These are phyloP conservation scores for Leptodactylus fallax DNA, from an alignment of 2,797 vertebrate genomes.

Conservation along the genomic window DNA sequence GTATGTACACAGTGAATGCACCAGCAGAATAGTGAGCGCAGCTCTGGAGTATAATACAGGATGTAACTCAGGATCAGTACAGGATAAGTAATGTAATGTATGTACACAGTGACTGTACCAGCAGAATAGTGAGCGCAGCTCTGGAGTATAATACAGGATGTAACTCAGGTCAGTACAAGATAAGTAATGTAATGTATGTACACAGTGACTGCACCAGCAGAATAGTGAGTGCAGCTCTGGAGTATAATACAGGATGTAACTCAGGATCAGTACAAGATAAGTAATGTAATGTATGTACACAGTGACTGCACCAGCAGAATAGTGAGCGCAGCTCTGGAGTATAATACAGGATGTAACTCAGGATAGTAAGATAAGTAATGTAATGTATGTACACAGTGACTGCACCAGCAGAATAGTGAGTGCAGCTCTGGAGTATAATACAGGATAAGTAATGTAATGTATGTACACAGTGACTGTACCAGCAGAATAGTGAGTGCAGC, in stretches of 20 bases:
- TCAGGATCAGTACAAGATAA: too few relatives aligned
- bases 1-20: too few relatives aligned
- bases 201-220: conserved; percentile 21
- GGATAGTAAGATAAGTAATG: neutral
- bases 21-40: too few relatives aligned
- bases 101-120: too few relatives aligned
- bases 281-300: neutral
- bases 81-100: too few relatives aligned
- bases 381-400: conserved; percentile 8
- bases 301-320: neutral
- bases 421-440: conserved; percentile 4
- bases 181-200: neutral
- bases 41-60: too few relatives aligned
- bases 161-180: too few relatives aligned
- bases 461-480: neutral
- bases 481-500: neutral
- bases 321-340: conserved; percentile 5
- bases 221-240: conserved; percentile 29
- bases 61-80: too few relatives aligned
- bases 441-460: neutral
- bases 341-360: conserved; percentile 12
- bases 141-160: conserved; percentile 13
- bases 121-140: neutral
- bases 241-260: conserved; percentile 32
- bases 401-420: conserved; percentile 1